Conservation (phyloP, 2,113 vertebrate species). For the Oplegnathus fasciatus region DNA sequence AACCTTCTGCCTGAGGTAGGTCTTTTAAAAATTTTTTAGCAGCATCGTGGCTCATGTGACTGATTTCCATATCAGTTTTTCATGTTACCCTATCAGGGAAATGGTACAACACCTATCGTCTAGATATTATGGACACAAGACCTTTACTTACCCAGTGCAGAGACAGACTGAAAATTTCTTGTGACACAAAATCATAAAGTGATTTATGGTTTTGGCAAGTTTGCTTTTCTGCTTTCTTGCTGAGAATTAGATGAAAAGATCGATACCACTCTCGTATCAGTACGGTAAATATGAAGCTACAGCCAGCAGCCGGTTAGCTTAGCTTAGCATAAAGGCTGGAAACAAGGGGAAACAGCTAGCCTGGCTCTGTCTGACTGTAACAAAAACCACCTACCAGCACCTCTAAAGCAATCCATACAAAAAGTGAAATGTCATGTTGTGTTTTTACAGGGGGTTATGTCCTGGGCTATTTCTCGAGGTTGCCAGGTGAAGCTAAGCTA, state of each 20-base stretch:
- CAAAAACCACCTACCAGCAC: neutral
- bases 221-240: neutral
- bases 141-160: neutral
- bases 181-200: neutral
- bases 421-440: neutral
- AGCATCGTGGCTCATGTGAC: neutral
- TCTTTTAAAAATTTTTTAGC: neutral
- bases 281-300: neutral
- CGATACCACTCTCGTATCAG: neutral
- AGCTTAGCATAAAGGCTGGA: neutral
- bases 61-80: conserved; percentile 5
- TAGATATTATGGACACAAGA: neutral
- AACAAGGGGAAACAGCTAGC: neutral
- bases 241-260: no score
- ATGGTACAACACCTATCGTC: neutral
- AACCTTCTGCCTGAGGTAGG: no score
- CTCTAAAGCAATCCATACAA: neutral
- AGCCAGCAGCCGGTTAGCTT: neutral
- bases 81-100: conserved; percentile 4
- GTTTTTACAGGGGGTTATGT: neutral
- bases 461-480: no score
- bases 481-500: neutral
- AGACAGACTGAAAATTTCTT: neutral
- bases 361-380: neutral
- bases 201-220: neutral